Base-by-base conservation (phyloP, 2,113 vertebrate genomes). In the Alectura lathami region DNA sequence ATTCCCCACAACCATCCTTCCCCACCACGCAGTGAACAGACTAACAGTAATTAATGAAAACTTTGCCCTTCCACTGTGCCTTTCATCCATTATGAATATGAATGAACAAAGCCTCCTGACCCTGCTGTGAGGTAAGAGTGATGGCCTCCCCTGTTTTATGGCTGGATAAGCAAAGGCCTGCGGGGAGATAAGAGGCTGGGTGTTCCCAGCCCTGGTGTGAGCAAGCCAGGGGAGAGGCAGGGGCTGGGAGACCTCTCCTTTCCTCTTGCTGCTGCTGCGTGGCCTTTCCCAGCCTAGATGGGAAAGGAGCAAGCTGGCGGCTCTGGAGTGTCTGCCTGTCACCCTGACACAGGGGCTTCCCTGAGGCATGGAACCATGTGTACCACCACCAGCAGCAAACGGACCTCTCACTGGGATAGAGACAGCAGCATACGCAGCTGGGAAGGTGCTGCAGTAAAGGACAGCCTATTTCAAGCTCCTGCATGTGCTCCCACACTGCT, bases 371-470 rank as follows among this genome's bases (percentile, higher is more conserved):
- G 29, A 13, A 45, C 20, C 27, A 10, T 1, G 2, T 2, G 3
- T 83, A 45, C 57, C 13, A 75, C 38, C 47, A 50, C 62, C 66
- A 68, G n/a, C n/a, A 82, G 62, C 69, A 84, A 76, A 69, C 40
- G 38, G 7, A 32, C 13, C 0, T 0, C 57, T 78, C 56, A 4
- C 29, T 1, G 1, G 40, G 43, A 63, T 38, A 83, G 59, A 50
- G 47, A 16, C 83, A 86, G 68, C 0, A 1, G 38, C 56, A 54
- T 24, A 5, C 6, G 26, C 20, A 23, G 13, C 9, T 67, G 42
- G 29, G 40, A 64, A 42, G 18, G 30, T 15, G 18, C 27, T 67
- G 7, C 20, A 23, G 14, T n/a, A 45, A 45, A 42, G 42, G 42
- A 32, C 30, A 45, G 30, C 13, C 42, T 45, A 15, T 45, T 45